Evolutionary conservation across 2,888 invertebrate genomes (phyloP).

Genomic region (Xanthia togata): DNA sequence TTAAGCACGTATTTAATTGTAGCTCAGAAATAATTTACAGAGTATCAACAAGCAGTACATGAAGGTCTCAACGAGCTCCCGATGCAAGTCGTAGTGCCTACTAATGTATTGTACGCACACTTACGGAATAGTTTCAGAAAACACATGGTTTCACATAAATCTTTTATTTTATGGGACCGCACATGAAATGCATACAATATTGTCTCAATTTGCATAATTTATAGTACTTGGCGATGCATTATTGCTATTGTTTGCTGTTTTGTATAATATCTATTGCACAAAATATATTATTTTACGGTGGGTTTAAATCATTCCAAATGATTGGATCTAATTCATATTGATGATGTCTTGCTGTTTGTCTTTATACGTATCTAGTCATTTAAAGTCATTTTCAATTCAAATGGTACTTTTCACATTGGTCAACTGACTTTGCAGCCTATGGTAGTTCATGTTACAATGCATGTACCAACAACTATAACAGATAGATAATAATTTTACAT

Average conservation of each 20-base stretch:
- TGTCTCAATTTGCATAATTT: slow-evolving; percentile 19
- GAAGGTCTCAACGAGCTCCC: neutral
- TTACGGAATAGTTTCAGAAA: slow-evolving; percentile 10
- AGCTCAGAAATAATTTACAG: neutral
- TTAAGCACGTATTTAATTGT: neutral
- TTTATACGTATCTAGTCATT: neutral
- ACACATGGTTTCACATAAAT: slow-evolving; percentile 25
- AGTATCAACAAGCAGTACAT: neutral
- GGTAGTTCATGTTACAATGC: too few relatives aligned
- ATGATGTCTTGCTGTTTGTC: neutral
- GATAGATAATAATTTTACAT: too few relatives aligned
- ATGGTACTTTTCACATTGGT: neutral
- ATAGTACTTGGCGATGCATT: slow-evolving; percentile 28
- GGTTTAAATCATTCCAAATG: neutral
- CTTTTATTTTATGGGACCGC: slow-evolving; percentile 22
- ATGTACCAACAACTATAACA: too few relatives aligned
- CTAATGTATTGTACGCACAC: slow-evolving; percentile 9
- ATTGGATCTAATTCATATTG: neutral
- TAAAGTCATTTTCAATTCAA: neutral
- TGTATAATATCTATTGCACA: slow-evolving; percentile 2
- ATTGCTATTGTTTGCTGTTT: too few relatives aligned
- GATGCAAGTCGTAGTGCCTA: neutral
- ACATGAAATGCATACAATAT: slow-evolving; percentile 6
- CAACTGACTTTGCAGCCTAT: neutral
- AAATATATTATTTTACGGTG: neutral